These are phyloP conservation scores for Cariama cristata DNA, from an alignment of 2,113 vertebrate genomes.

Conservation along the genomic window DNA sequence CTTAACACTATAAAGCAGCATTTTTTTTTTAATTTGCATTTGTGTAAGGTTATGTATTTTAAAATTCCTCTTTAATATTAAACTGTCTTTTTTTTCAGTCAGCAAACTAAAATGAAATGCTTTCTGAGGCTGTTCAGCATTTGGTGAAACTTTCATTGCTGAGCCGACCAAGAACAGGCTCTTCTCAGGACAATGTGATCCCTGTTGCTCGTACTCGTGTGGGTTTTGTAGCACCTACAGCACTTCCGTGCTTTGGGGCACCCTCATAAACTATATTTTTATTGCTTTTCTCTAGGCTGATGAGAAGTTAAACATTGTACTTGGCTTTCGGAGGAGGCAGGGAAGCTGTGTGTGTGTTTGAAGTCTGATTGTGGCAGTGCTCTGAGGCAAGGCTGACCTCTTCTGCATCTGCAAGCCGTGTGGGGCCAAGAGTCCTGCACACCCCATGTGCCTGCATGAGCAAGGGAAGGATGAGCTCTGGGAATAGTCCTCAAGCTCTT, in stretches of 20 bases:
- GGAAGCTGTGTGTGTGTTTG: background rate
- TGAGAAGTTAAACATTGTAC: background rate
- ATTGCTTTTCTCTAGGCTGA: background rate
- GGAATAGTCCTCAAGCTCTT: background rate
- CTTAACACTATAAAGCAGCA: background rate
- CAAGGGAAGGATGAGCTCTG: background rate
- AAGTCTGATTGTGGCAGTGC: too few relatives aligned
- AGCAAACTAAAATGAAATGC: background rate
- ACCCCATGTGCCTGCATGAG: too few relatives aligned
- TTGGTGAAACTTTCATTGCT: background rate
- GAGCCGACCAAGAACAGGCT: background rate
- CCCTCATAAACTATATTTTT: background rate
- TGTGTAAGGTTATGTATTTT: background rate
- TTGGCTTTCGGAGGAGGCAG: background rate
- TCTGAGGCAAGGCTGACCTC: background rate
- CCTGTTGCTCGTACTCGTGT: accelerated
- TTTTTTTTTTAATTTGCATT: background rate
- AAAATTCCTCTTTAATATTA: constrained; percentile 20
- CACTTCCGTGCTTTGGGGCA: background rate
- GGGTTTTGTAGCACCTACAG: background rate
- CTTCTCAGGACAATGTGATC: accelerated
- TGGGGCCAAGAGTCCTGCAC: too few relatives aligned
- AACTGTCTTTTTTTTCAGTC: background rate
- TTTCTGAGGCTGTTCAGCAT: background rate
- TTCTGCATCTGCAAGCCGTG: too few relatives aligned